Evolutionary conservation across 1,140 invertebrate species (phyloP), one percentile per base, ranked within the genome.

Genomic region (Glossosoma conforme): DNA sequence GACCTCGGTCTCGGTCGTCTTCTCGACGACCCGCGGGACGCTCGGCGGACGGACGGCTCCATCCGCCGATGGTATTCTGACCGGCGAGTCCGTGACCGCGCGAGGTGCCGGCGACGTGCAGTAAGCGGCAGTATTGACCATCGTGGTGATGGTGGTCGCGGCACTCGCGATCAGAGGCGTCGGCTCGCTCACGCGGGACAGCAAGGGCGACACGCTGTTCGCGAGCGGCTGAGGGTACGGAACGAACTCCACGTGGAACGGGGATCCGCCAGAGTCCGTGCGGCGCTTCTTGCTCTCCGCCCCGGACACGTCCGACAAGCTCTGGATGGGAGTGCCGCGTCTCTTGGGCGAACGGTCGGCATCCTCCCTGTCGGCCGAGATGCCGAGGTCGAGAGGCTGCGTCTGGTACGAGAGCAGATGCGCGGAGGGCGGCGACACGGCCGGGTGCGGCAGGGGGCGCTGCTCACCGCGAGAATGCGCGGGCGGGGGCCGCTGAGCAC

Each of bases 331-430:
- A 5, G 47, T 51, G 6, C 43, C 52, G 35, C 56, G 43, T 30
- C 56, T 35, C 40, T 58, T 58, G 11, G 56, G 56, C 1, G 56
- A 58, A 13, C 69, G 65, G 28, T 74, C 65, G 20, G 62, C 63
- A 56, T 70, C 75, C 46, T 74, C 77, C 58, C 70, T 61, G 47
- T 69, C 54, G 6, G 69, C 65, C 32, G 79, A 75, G 0, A 86
- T 76, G 11, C 85, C 84, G 10, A 88, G 75, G 65, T 88, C 85
- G 8, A 88, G 69, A 1, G 86, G 86, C 62, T 87, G 85, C 17
- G 82, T 85, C 66, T 62, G 74, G 68, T 60, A 80, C 57, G 79
- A 76, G 36, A 72, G 80, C 61, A 77, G 66, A 33, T 77, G 73
- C 0, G 72, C 69, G 2, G 71, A 66, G 3, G 76, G 66, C 30